Percentiles rank a stretch among this genome's conserved stretches.
phyloP scores from a whole-genome alignment of 2,888 invertebrate genomes.

The Lochmaea crataegi region DNA sequence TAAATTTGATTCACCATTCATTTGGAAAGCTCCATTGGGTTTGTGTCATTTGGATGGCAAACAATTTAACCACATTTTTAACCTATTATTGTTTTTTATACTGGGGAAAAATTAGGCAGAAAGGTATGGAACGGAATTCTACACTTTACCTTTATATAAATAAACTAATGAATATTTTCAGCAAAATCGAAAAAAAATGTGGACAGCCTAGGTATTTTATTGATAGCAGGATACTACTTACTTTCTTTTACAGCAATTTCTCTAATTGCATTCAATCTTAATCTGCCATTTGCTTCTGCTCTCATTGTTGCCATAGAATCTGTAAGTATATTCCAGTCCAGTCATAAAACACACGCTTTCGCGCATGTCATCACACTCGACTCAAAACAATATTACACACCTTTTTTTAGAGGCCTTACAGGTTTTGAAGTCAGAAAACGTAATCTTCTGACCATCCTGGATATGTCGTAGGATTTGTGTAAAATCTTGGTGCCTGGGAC shows the following conservation, averaged over 20 bases:
- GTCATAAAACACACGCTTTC: too few relatives aligned
- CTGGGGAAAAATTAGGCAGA: constrained; percentile 65
- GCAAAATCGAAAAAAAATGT: neutral
- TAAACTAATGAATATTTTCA: neutral
- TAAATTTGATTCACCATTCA: constrained; percentile 5
- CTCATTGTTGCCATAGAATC: constrained; percentile 70
- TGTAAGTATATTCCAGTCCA: constrained; percentile 58
- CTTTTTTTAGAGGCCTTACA: too few relatives aligned
- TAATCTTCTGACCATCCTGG: too few relatives aligned
- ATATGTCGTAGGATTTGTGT: too few relatives aligned
- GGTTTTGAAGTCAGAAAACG: too few relatives aligned
- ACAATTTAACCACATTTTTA: constrained; percentile 8
- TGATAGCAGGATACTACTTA: constrained; percentile 59
- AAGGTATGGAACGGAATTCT: constrained; percentile 56
- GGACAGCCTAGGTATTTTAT: constrained; percentile 48
- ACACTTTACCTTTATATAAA: neutral
- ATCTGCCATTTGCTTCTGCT: constrained; percentile 69
- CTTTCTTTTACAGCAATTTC: constrained; percentile 63
- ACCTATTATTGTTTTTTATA: constrained; percentile 55
- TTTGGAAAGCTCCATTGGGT: constrained; percentile 24
- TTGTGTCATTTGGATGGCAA: constrained; percentile 17
- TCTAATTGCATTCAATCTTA: constrained; percentile 59
- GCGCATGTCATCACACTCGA: too few relatives aligned
- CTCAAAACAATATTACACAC: too few relatives aligned
- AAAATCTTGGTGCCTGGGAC: too few relatives aligned